These are phyloP conservation scores for Dendrolimus kikuchii DNA, from an alignment of 1,140 invertebrate genomes.

Conservation along the genomic window DNA sequence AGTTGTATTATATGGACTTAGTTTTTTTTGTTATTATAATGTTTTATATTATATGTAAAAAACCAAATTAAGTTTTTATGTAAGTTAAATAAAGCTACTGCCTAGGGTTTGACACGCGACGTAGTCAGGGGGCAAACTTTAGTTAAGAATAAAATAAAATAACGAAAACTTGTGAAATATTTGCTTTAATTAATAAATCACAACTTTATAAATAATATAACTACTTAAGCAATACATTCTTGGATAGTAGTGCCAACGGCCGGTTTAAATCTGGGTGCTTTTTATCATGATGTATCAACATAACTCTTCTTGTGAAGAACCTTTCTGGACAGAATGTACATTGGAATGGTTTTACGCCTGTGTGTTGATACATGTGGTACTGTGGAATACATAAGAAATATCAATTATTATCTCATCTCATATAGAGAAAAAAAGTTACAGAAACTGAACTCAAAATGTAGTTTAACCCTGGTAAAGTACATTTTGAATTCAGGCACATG, in stretches of 20 bases:
- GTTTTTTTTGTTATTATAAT: too few relatives aligned
- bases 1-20: too few relatives aligned
- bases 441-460: too few relatives aligned
- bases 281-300: conserved; percentile 77
- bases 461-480: too few relatives aligned
- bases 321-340: conserved; percentile 78
- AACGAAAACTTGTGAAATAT: background rate
- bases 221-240: conserved; percentile 33
- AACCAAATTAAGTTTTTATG: conserved; percentile 4
- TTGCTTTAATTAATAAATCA: conserved; percentile 13
- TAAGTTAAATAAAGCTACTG: background rate
- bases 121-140: too few relatives aligned
- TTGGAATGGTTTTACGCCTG: conserved; percentile 86
- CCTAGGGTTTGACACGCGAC: background rate
- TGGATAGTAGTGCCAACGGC: conserved; percentile 42
- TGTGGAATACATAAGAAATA: conserved; percentile 32
- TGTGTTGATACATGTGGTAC: conserved; percentile 84
- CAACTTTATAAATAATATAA: conserved; percentile 3
- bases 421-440: background rate
- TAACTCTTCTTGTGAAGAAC: conserved; percentile 78
- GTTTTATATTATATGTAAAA: too few relatives aligned
- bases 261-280: conserved; percentile 36
- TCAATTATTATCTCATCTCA: conserved; percentile 3
- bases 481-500: too few relatives aligned
- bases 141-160: background rate